These are phyloP conservation scores for Stomatorhinus walkeri DNA, from an alignment of 2,797 vertebrate species.

Conservation along the genomic window DNA sequence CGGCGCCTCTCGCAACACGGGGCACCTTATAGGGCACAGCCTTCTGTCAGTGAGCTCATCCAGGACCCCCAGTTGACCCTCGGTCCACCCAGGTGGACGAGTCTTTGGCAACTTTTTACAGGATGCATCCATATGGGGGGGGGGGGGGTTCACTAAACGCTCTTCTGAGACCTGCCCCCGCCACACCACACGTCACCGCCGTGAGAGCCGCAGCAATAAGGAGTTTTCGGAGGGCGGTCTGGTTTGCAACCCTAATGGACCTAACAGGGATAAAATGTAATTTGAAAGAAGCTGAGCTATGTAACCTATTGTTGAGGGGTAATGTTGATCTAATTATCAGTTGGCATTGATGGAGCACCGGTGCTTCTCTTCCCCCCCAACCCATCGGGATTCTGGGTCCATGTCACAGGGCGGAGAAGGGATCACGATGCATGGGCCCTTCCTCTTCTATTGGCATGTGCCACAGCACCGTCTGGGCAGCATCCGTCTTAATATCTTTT, in stretches of 20 bases:
- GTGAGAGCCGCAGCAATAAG: slow-evolving; percentile 69
- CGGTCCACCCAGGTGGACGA: slow-evolving; percentile 65
- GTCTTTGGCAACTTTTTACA: not conserved
- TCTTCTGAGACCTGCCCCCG: not conserved
- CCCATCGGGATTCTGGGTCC: slow-evolving; percentile 40
- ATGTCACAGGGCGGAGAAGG: slow-evolving; percentile 50
- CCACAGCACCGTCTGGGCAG: slow-evolving; percentile 29
- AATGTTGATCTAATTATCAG: slow-evolving; percentile 88
- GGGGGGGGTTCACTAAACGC: not conserved
- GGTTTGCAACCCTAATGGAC: slow-evolving; percentile 76
- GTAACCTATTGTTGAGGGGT: slow-evolving; percentile 81
- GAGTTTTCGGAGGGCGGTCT: slow-evolving; percentile 74
- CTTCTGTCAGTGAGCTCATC: not conserved
- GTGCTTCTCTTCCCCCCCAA: slow-evolving; percentile 51
- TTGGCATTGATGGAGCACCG: slow-evolving; percentile 80
- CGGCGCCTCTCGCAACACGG: slow-evolving; percentile 56
- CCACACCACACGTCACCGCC: slow-evolving; percentile 31
- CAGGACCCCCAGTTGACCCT: not conserved
- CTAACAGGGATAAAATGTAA: slow-evolving; percentile 89
- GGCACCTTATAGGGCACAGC: slow-evolving; percentile 45
- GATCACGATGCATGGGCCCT: slow-evolving; percentile 40
- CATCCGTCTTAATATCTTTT: slow-evolving; percentile 47
- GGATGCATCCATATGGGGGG: not conserved
- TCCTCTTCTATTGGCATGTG: slow-evolving; percentile 46
- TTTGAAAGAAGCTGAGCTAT: slow-evolving; percentile 85